Evolutionary conservation across 2,797 vertebrate genomes (phyloP).

Genomic region (Acipenser transmontanus): DNA sequence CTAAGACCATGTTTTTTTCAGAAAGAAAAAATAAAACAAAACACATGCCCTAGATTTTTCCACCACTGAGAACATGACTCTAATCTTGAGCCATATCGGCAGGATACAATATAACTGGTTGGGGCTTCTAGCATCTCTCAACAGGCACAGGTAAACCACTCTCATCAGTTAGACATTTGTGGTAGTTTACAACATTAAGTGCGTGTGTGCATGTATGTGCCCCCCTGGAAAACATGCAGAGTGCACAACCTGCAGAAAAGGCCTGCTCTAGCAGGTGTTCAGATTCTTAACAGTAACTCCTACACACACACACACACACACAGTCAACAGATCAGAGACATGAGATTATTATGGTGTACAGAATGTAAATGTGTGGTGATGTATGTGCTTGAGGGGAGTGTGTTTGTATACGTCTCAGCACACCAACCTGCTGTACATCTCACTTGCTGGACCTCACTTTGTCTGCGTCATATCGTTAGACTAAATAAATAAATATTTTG

Average conservation of each 20-base stretch:
- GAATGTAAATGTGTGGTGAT: slow-evolving; percentile 8
- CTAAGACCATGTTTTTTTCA: slow-evolving; percentile 11
- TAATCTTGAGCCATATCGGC: not conserved
- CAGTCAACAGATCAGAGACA: not conserved
- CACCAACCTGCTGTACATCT: no score
- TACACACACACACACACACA: not conserved
- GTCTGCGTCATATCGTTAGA: no score
- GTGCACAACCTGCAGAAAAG: slow-evolving; percentile 8
- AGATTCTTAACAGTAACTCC: no score
- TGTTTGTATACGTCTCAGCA: no score
- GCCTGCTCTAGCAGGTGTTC: not conserved
- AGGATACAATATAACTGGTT: not conserved
- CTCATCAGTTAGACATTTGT: slow-evolving; percentile 4
- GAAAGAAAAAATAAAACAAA: slow-evolving; percentile 1
- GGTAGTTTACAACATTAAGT: not conserved
- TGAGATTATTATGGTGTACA: no score
- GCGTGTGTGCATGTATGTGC: not conserved
- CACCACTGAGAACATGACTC: not conserved
- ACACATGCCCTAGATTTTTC: slow-evolving; percentile 5
- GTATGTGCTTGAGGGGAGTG: slow-evolving; percentile 19
- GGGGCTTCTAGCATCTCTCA: not conserved
- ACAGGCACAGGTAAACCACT: slow-evolving; percentile 5
- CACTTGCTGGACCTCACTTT: no score
- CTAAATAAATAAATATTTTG: no score
- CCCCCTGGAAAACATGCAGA: slow-evolving; percentile 14